Conservation (phyloP, 2,888 invertebrate genomes). For the Oxycera nigricornis region DNA sequence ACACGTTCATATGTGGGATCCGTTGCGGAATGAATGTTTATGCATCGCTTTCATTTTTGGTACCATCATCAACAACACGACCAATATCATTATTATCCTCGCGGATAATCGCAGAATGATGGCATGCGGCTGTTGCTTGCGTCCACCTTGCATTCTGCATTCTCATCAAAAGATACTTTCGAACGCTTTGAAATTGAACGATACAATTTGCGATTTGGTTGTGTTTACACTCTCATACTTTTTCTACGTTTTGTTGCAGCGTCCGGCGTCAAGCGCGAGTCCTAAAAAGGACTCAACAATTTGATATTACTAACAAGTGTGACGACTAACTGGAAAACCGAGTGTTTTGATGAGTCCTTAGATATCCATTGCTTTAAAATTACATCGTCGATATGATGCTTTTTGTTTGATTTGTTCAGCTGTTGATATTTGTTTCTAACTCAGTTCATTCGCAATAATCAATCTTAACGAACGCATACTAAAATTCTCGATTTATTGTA, state of each 20-base stretch:
- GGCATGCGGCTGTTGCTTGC: slow-evolving; percentile 13
- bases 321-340: too few relatives aligned
- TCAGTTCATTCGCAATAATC: too few relatives aligned
- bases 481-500: too few relatives aligned
- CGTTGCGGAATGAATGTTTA: slow-evolving; percentile 20
- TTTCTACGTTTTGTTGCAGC: slow-evolving; percentile 31
- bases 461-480: too few relatives aligned
- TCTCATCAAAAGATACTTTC: neutral
- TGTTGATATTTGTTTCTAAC: too few relatives aligned
- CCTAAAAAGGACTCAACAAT: too few relatives aligned
- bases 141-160: neutral
- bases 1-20: neutral
- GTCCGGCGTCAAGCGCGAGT: slow-evolving; percentile 8
- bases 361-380: too few relatives aligned
- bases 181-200: neutral
- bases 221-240: neutral
- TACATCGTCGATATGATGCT: too few relatives aligned
- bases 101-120: neutral
- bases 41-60: slow-evolving; percentile 25
- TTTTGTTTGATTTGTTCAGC: too few relatives aligned
- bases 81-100: slow-evolving; percentile 4
- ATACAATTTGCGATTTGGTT: slow-evolving; percentile 11
- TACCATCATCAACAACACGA: slow-evolving; percentile 34
- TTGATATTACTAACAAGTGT: too few relatives aligned
- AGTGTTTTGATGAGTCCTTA: too few relatives aligned